Evolutionary conservation across 2,888 invertebrate species (phyloP), one percentile per base, ranked within the genome.

Genomic region (Agrilus cyanescens): DNA sequence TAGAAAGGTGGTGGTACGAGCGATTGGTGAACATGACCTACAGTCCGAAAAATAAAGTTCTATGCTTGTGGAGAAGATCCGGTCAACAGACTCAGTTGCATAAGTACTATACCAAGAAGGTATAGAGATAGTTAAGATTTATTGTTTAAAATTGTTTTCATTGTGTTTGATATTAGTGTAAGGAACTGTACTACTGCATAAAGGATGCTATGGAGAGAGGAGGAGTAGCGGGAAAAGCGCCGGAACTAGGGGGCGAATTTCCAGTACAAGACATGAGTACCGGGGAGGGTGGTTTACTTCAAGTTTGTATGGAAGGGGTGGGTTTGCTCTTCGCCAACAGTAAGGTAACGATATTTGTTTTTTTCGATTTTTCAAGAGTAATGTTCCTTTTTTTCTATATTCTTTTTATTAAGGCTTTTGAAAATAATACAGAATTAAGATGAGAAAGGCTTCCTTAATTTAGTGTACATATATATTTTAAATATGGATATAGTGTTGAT

Each of bases 221-320:
- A 41, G 85, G 85, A 0, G 78, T 84, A 39, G 75, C 79, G 12
- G 84, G 82, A 38, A 73, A 71, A 31, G 66, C 65, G 12, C 67
- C 82, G 2, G 85, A 86, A 59, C 71, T 86, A 38, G 90, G 90
- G 12, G 98, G 98, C 3, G 97, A 98, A 69, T 98, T 99, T 70
- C 97, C 97, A 4, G 89, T 98, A 30, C 95, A 96, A 67, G 97
- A 99, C 68, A 85, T 97, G 76, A 85, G 83, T 57, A 88, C 93
- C 8, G 95, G 95, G 38, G 95, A 97, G 70, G 97, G 97, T 47
- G 98, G 97, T 2, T 78, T 98, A 44, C 80, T 98, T 57, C 90
- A 90, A 77, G 96, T 97, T 66, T 96, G 97, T 79, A 93, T 98
- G 82, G 97, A 99, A 71, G 98, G 98, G 62, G 95, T 99, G 60